Evolutionary conservation across 2,888 invertebrate species (phyloP), one percentile per base, ranked within the genome.

Genomic region (Nomada goodeniana): DNA sequence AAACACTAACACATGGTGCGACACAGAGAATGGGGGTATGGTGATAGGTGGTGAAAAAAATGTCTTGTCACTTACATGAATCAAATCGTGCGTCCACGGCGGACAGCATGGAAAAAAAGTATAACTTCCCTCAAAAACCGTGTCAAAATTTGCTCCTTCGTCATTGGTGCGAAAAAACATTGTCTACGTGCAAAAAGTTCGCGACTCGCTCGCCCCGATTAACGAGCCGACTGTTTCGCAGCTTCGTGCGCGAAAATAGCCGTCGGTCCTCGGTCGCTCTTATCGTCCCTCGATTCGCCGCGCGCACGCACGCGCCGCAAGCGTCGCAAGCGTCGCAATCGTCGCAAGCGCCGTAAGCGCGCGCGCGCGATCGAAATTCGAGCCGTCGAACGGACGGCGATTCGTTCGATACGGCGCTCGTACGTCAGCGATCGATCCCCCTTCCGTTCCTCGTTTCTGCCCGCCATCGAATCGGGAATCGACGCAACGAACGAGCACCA

Each of bases 71-170:
- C 92, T 92, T 92, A 93, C 92, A 91, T 92, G 91, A 88, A 89
- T 90, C 90, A 91, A 91, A 90, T 88, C 88, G 88, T 89, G 90
- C 88, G 92, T 91, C 92, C 92, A 89, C 90, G 91, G 85, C 88
- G 89, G 93, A 92, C 92, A 91, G 92, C 92, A 93, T 93, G 89
- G 91, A 93, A 93, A 92, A 93, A 92, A 91, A 90, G 92, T 89
- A 91, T 86, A 90, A 68, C 91, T 92, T 90, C 90, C 91, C 92
- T 92, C 92, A 93, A 93, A 93, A 92, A 91, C 88, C 88, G 89
- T 89, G 81, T 88, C 86, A 91, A 94, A 93, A 91, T 88, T 90
- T 89, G 83, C 75, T 86, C 82, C 87, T 85, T 80, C 80, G 76
- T 79, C 72, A 76, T 85, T 85, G 87, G 89, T 88, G 89, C 89